These are phyloP conservation scores for Aphidius colemani DNA, from an alignment of 2,888 invertebrate genomes.

Conservation along the genomic window DNA sequence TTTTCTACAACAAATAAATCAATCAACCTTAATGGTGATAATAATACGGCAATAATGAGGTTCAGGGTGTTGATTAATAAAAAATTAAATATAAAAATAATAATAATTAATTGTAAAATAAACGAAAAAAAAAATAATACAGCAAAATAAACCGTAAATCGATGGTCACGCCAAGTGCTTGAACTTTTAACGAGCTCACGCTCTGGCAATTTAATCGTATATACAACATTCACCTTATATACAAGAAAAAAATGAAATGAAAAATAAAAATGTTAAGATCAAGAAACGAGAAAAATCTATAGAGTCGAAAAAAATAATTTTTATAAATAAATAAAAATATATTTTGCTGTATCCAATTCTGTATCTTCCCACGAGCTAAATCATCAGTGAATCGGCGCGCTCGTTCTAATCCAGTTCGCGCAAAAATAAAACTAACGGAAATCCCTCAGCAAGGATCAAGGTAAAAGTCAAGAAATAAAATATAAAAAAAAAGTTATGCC, in stretches of 20 bases:
- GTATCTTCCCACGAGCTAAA: slow-evolving; percentile 27
- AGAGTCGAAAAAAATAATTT: slow-evolving; percentile 3
- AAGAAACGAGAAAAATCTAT: slow-evolving; percentile 13
- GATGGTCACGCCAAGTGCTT: slow-evolving; percentile 3
- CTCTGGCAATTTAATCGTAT: background rate
- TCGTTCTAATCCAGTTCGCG: slow-evolving; percentile 54
- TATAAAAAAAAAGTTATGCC: slow-evolving; percentile 47
- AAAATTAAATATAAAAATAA: background rate
- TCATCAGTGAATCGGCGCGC: slow-evolving; percentile 27
- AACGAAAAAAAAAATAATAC: slow-evolving; percentile 1
- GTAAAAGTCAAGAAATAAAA: slow-evolving; percentile 21
- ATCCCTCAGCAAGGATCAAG: slow-evolving; percentile 27
- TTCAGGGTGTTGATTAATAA: background rate
- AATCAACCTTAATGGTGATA: background rate
- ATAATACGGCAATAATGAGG: background rate
- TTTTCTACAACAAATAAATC: too few relatives aligned
- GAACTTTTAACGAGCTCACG: slow-evolving; percentile 25
- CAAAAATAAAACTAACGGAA: slow-evolving; percentile 53
- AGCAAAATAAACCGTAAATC: slow-evolving; percentile 18
- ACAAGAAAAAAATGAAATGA: too few relatives aligned
- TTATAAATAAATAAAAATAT: background rate
- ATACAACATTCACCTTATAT: too few relatives aligned
- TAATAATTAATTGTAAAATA: background rate
- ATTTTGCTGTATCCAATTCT: background rate
- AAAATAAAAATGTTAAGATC: slow-evolving; percentile 9